Evolutionary conservation across 2,797 vertebrate genomes (phyloP).

Genomic region (Sebastes oblongus): DNA sequence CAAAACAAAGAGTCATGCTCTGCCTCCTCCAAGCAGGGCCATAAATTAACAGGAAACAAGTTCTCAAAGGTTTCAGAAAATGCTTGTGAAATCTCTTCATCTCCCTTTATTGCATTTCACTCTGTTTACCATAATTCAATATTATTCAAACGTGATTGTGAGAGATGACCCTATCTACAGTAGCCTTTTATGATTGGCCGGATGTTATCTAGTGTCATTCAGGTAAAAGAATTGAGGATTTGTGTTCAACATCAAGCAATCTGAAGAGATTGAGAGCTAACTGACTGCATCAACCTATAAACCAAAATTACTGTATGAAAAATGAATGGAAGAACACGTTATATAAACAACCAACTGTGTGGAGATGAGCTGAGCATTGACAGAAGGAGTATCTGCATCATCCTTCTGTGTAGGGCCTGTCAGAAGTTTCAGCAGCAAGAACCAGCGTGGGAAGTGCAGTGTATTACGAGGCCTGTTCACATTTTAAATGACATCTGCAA

Average conservation of each 20-base stretch:
- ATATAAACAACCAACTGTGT: neutral
- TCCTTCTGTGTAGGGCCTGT: neutral
- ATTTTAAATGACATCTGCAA: too few species aligned
- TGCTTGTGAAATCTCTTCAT: neutral
- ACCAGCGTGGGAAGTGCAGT: too few species aligned
- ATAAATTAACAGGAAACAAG: neutral
- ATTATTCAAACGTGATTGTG: neutral
- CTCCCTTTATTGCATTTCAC: neutral
- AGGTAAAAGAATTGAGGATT: neutral
- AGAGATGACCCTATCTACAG: neutral
- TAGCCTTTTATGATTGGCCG: neutral
- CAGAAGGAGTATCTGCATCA: neutral
- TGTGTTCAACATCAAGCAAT: neutral
- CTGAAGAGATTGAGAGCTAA: neutral
- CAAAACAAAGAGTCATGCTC: constrained; percentile 1
- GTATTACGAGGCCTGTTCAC: too few species aligned
- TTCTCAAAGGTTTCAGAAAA: neutral
- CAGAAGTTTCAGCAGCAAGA: neutral
- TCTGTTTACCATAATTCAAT: neutral
- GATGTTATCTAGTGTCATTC: neutral
- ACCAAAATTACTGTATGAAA: neutral
- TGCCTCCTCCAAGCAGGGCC: neutral
- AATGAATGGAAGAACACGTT: neutral
- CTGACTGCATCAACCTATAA: neutral
- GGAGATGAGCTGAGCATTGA: neutral